phyloP scores from a whole-genome alignment of 2,888 invertebrate species.

The Lagria hirta region DNA sequence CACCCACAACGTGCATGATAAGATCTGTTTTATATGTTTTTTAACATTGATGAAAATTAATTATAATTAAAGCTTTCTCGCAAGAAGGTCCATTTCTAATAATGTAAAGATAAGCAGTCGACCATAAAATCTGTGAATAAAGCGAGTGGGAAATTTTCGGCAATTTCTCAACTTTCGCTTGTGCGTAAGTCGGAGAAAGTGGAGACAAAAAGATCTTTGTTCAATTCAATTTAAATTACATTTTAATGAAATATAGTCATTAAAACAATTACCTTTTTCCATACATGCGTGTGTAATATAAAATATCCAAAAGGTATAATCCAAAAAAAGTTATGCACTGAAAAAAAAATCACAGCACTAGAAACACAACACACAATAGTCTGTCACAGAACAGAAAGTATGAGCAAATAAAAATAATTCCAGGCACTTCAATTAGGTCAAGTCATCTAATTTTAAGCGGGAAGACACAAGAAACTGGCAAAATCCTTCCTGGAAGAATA shows the following conservation, averaged over 20 bases:
- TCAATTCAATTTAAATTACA: too few relatives aligned
- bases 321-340: conserved; percentile 21
- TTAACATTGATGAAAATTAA: conserved; percentile 1
- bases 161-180: conserved; percentile 31
- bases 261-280: too few relatives aligned
- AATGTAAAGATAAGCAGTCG: conserved; percentile 22
- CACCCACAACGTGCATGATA: conserved; percentile 9
- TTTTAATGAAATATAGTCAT: too few relatives aligned
- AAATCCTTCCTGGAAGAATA: not conserved
- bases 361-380: conserved; percentile 10
- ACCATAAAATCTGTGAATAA: conserved; percentile 22
- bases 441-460: conserved; percentile 16
- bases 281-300: conserved; percentile 6
- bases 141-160: conserved; percentile 30
- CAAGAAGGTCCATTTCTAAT: too few relatives aligned
- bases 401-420: conserved; percentile 17
- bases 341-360: conserved; percentile 23
- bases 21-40: not conserved
- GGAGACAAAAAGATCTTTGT: too few relatives aligned
- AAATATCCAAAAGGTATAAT: conserved; percentile 21
- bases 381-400: conserved; percentile 1
- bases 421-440: conserved; percentile 24
- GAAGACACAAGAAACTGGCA: too few relatives aligned
- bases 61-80: conserved; percentile 11
- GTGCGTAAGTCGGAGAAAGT: conserved; percentile 29